Evolutionary conservation across 2,113 vertebrate genomes (phyloP).

Genomic region (Clinocottus analis): DNA sequence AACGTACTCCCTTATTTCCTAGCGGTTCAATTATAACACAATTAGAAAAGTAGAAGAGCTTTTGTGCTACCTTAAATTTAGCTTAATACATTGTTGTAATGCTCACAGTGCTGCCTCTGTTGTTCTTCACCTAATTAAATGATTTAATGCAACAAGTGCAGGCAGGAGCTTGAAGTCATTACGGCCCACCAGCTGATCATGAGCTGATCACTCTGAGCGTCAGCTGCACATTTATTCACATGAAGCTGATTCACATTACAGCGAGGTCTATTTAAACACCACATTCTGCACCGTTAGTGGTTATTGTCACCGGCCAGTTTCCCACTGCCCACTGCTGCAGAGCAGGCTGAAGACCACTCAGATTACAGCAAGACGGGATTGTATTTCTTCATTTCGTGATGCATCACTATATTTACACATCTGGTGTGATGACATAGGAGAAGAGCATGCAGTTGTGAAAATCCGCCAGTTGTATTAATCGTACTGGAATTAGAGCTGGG

Average conservation of each 20-base stretch:
- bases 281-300: not conserved
- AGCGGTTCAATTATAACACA: constrained; percentile 47
- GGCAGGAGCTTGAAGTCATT: constrained; percentile 17
- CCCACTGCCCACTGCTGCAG: not conserved
- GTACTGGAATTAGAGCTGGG: not conserved
- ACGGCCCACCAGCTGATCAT: constrained; percentile 19
- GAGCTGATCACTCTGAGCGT: constrained; percentile 11
- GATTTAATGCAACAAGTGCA: constrained; percentile 10
- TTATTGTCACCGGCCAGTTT: constrained; percentile 8
- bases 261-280: not conserved
- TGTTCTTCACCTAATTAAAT: constrained; percentile 41
- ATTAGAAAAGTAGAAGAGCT: constrained; percentile 19
- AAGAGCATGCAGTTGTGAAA: not conserved
- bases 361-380: not conserved
- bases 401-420: not conserved
- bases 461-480: not conserved
- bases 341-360: not conserved
- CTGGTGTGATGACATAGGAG: not conserved
- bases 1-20: constrained; percentile 29
- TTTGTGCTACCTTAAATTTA: constrained; percentile 35
- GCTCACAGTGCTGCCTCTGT: constrained; percentile 28
- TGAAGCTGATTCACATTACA: no score
- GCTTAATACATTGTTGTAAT: constrained; percentile 31
- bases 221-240: not conserved
- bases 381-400: not conserved